These are phyloP conservation scores for Sesamia nonagrioides DNA, from an alignment of 1,140 invertebrate genomes.

Conservation along the genomic window DNA sequence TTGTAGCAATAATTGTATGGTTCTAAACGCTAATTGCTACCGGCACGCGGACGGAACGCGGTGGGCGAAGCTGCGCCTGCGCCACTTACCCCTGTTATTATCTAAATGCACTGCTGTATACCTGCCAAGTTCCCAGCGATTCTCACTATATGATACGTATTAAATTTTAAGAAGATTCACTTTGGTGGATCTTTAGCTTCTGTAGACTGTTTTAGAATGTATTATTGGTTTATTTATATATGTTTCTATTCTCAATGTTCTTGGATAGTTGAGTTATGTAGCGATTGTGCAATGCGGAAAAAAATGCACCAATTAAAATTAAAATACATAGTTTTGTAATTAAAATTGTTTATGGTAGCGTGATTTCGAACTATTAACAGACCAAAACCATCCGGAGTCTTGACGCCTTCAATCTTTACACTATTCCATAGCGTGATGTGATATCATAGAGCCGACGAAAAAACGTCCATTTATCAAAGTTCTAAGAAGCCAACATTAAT, in stretches of 20 bases:
- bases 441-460: conserved; percentile 23
- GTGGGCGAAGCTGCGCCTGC: conserved; percentile 55
- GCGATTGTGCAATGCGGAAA: not conserved
- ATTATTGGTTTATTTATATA: not conserved
- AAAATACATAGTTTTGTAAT: not conserved
- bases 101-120: conserved; percentile 56
- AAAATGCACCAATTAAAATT: conserved; percentile 5
- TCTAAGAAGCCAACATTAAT: conserved; percentile 37
- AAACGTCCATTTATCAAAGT: conserved; percentile 34
- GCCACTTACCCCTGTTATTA: conserved; percentile 67
- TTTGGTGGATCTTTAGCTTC: conserved; percentile 12
- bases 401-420: conserved; percentile 19
- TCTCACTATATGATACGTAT: not conserved
- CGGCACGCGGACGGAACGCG: conserved; percentile 54
- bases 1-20: conserved; percentile 48
- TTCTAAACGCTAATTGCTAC: conserved; percentile 62
- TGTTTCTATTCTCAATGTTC: not conserved
- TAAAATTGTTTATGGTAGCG: conserved; percentile 28
- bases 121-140: conserved; percentile 49
- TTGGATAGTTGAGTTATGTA: not conserved
- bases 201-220: not conserved
- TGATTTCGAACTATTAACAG: conserved; percentile 23
- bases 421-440: conserved; percentile 3
- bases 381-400: not conserved
- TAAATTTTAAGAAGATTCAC: conserved; percentile 28